Base-by-base conservation (phyloP, 1,140 invertebrate genomes). In the Drosophila mayri region DNA sequence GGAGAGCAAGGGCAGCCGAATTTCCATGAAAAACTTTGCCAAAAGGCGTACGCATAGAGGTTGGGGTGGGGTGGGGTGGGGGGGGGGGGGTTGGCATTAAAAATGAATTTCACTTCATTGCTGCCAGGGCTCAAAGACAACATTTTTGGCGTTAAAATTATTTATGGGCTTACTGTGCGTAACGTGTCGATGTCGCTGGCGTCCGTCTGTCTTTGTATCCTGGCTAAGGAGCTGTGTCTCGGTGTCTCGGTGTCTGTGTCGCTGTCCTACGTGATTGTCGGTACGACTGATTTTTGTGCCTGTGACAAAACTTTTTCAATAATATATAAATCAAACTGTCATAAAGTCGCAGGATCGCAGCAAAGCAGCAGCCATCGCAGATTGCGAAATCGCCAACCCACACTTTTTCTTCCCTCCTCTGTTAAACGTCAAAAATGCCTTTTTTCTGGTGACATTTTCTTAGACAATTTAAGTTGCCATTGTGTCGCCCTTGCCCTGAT, bases 281-380 rank as follows among this genome's bases (percentile, higher is more conserved):
- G 60, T 67, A 55, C 52, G 70, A 81, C 75, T 86, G 75, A 86
- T 82, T 87, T 72, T 67, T 82, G 28, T 76, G 66, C 66, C 73
- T 65, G 47, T 64, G 59, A 79, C 73, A 79, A 75, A 91, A 91
- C 88, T 91, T 91, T 91, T 91, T 88, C 84, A 91, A 91, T 91
- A 91, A 91, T 91, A 79, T 85, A 91, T 91, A 91, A 91, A 91
- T 91, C 88, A 91, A 91, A 91, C 83, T 87, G 84, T 88, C 84
- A 91, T 79, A 88, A 91, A 85, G 81, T 86, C 85, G 81, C 77
- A 65, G 81, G 52, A 54, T 73, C 60, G 59, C 84, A 81, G 54
- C 9, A 47, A 14, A 7, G 44, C 44, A 43, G 40, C 40, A 67
- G 81, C 30, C 30, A 35, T 66, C 47, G 54, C 84, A 81, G 55